phyloP scores from a whole-genome alignment of 2,888 invertebrate genomes.

The Elysia crispata region DNA sequence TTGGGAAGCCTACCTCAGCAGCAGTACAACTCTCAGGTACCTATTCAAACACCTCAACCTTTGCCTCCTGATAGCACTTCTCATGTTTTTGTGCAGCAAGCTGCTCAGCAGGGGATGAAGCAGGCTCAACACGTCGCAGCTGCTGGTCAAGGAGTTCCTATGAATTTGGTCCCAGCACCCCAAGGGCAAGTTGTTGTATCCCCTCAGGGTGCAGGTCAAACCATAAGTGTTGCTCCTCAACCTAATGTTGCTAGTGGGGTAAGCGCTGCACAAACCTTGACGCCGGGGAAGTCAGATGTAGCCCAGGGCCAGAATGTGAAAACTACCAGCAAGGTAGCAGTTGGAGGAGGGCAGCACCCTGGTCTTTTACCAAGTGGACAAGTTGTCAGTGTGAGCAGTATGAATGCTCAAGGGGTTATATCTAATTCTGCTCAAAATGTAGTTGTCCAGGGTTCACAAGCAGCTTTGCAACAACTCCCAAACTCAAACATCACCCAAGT shows the following conservation, averaged over 20 bases:
- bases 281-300: no score
- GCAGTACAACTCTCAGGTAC: slow-evolving; percentile 37
- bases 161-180: slow-evolving; percentile 31
- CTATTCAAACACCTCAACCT: slow-evolving; percentile 25
- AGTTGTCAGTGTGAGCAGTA: slow-evolving; percentile 26
- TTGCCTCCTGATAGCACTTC: slow-evolving; percentile 24
- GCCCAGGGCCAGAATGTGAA: slow-evolving; percentile 22
- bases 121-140: neutral
- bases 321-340: neutral
- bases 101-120: slow-evolving; percentile 27
- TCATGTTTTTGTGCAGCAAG: slow-evolving; percentile 33
- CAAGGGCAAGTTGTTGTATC: slow-evolving; percentile 38
- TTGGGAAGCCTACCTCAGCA: neutral
- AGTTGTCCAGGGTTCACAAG: slow-evolving; percentile 31
- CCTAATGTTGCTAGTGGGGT: slow-evolving; percentile 29
- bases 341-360: slow-evolving; percentile 1
- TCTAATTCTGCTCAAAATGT: slow-evolving; percentile 39
- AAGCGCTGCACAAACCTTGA: slow-evolving; percentile 25
- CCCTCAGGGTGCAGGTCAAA: slow-evolving; percentile 27
- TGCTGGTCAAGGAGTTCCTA: neutral
- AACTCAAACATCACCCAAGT: slow-evolving; percentile 18
- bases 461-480: slow-evolving; percentile 6
- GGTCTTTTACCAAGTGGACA: slow-evolving; percentile 32
- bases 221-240: slow-evolving; percentile 27
- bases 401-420: slow-evolving; percentile 33